Evolutionary conservation across 1,140 invertebrate species (phyloP).

Genomic region (Aphelenchoides fujianensis): DNA sequence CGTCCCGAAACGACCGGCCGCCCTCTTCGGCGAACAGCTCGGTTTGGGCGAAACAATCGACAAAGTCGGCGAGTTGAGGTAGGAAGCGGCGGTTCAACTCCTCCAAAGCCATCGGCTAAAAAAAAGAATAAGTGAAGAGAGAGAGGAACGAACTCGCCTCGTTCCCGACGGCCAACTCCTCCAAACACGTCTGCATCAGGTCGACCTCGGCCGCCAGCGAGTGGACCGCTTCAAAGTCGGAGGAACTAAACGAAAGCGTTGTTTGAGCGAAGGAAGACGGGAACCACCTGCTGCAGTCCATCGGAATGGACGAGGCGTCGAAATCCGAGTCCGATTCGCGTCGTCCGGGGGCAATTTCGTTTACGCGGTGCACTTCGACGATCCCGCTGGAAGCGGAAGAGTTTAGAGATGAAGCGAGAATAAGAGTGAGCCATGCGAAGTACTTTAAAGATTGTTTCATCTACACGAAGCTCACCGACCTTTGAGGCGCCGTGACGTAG

Average conservation of each 20-base stretch:
- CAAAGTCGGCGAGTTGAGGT: neutral
- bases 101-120: neutral
- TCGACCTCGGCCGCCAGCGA: neutral
- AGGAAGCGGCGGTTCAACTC: neutral
- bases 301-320: conserved; percentile 57
- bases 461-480: neutral
- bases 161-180: neutral
- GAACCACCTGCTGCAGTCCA: conserved; percentile 50
- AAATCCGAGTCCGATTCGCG: conserved; percentile 48
- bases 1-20: neutral
- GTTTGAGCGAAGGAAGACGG: too few relatives aligned
- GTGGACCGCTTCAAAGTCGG: neutral
- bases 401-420: too few relatives aligned
- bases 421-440: too few relatives aligned
- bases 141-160: neutral
- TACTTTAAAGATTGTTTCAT: too few relatives aligned
- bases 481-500: neutral
- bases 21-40: too few relatives aligned
- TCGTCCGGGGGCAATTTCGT: neutral
- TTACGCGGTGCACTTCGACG: neutral
- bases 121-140: neutral
- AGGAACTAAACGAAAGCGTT: neutral
- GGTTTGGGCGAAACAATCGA: neutral
- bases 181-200: neutral
- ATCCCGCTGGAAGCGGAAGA: neutral